These are phyloP conservation scores for Anseranas semipalmata DNA, from an alignment of 2,113 vertebrate genomes.

Conservation along the genomic window DNA sequence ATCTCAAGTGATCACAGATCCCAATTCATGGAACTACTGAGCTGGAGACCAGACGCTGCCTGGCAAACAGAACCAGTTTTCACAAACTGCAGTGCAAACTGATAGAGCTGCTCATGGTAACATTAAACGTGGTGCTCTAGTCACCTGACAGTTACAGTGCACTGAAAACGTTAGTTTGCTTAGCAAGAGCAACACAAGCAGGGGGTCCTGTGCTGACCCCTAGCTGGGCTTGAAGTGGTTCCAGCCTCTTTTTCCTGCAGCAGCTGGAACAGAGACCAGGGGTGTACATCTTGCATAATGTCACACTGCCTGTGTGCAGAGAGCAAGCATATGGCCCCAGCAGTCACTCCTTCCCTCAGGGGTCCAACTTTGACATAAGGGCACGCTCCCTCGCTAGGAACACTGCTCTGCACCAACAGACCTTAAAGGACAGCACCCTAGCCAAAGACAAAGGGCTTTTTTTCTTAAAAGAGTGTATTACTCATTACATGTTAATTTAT, in stretches of 20 bases:
- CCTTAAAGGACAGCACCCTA: neutral
- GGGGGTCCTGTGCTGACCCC: neutral
- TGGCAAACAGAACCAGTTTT: constrained; percentile 41
- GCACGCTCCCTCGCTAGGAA: neutral
- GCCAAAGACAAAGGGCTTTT: constrained; percentile 17
- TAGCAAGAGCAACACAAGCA: neutral
- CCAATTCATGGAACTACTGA: constrained; percentile 10
- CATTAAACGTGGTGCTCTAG: rapidly evolving
- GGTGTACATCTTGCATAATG: neutral
- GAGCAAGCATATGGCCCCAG: neutral
- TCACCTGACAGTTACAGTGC: rapidly evolving
- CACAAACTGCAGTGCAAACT: neutral
- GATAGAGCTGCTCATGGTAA: rapidly evolving
- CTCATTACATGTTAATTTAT: neutral
- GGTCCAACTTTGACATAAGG: neutral
- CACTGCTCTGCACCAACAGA: neutral
- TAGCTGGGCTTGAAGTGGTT: neutral
- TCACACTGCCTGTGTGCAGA: neutral
- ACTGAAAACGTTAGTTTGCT: neutral
- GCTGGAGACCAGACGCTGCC: constrained; percentile 27
- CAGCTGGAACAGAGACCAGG: constrained; percentile 17
- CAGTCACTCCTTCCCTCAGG: neutral
- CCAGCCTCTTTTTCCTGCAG: neutral
- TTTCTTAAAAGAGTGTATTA: neutral
- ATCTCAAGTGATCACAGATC: constrained; percentile 32